Conservation (phyloP, 2,888 invertebrate species). For the Melanostoma mellinum region DNA sequence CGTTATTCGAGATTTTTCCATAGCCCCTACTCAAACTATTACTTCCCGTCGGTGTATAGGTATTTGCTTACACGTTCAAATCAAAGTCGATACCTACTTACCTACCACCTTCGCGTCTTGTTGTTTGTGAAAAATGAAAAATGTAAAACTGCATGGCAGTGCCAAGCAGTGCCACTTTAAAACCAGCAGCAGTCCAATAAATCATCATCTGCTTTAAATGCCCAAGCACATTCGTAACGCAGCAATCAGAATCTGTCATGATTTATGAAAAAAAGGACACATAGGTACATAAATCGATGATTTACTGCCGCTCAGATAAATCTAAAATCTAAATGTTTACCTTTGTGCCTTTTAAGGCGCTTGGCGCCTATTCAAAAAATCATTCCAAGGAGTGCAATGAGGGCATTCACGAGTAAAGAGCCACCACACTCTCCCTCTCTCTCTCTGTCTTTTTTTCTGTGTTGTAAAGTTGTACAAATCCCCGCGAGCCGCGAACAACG, state of each 20-base stretch:
- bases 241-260: constrained; percentile 64
- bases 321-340: constrained; percentile 12
- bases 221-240: constrained; percentile 51
- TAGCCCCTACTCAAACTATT: no score
- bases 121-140: constrained; percentile 3
- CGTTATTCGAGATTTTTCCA: no score
- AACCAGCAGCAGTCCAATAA: constrained; percentile 63
- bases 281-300: constrained; percentile 58
- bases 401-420: neutral
- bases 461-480: constrained; percentile 14
- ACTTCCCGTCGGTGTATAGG: no score
- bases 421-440: constrained; percentile 2
- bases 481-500: constrained; percentile 43
- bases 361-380: constrained; percentile 51
- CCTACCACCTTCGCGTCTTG: neutral
- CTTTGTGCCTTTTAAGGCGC: constrained; percentile 16
- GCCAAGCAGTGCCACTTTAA: constrained; percentile 28
- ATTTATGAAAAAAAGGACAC: constrained; percentile 70
- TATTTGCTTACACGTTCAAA: no score
- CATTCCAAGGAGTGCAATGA: constrained; percentile 13
- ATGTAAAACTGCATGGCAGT: constrained; percentile 26
- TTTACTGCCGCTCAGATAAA: constrained; percentile 55
- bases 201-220: constrained; percentile 61
- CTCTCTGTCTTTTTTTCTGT: neutral
- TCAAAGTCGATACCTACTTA: no score